These are phyloP conservation scores for Entomobrya multifasciata DNA, from an alignment of 2,888 invertebrate genomes.

Conservation along the genomic window DNA sequence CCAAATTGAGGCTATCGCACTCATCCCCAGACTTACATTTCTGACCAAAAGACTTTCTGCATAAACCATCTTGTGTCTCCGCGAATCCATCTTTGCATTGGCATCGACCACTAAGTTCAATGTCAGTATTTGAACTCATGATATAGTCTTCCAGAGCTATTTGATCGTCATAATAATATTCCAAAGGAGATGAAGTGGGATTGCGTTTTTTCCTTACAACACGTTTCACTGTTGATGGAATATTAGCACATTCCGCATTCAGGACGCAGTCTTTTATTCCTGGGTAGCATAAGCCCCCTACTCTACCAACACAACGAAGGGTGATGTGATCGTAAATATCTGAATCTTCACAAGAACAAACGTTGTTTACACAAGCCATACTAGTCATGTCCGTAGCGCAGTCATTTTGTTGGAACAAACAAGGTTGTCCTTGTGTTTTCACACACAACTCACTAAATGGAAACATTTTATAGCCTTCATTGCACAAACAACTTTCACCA, in stretches of 20 bases:
- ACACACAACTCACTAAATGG: conserved; percentile 50
- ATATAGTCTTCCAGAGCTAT: conserved; percentile 11
- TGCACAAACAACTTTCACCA: conserved; percentile 40
- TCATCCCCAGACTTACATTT: conserved; percentile 44
- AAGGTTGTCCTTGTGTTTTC: conserved; percentile 46
- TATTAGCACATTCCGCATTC: conserved; percentile 48
- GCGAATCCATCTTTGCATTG: conserved; percentile 49
- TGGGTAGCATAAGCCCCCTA: conserved; percentile 60
- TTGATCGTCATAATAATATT: conserved; percentile 5
- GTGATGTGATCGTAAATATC: conserved; percentile 55
- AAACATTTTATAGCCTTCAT: conserved; percentile 21
- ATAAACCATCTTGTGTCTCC: conserved; percentile 45
- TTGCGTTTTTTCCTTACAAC: neutral
- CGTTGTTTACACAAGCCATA: conserved; percentile 59
- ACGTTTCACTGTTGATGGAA: conserved; percentile 28
- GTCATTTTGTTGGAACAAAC: conserved; percentile 45
- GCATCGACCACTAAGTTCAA: conserved; percentile 54
- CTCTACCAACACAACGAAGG: conserved; percentile 44
- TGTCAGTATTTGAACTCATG: conserved; percentile 33
- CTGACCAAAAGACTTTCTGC: conserved; percentile 48
- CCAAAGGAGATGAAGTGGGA: neutral
- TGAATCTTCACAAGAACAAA: conserved; percentile 61
- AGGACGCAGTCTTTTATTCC: conserved; percentile 53
- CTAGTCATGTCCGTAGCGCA: conserved; percentile 44
- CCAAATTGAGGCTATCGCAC: conserved; percentile 55